phyloP scores from a whole-genome alignment of 1,140 invertebrate genomes.

The Elymnias hypermnestra region DNA sequence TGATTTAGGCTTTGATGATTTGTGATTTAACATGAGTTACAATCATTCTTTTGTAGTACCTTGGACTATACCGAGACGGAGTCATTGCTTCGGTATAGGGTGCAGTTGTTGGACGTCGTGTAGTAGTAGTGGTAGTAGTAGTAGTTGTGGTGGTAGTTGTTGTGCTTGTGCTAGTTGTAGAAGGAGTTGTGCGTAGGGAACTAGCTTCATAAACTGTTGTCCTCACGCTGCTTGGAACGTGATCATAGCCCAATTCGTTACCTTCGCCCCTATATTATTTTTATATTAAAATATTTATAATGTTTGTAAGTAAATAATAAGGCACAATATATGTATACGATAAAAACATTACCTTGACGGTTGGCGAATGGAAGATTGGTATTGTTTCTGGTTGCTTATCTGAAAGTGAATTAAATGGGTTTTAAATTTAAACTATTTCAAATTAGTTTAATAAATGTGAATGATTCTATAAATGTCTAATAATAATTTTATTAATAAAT shows the following conservation, averaged over 20 bases:
- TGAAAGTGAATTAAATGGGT: conserved; percentile 35
- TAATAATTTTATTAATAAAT: too few species aligned
- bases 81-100: conserved; percentile 67
- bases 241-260: conserved; percentile 76
- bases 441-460: too few species aligned
- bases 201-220: conserved; percentile 66
- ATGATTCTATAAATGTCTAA: too few species aligned
- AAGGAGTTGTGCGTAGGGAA: conserved; percentile 59
- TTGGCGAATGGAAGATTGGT: conserved; percentile 65
- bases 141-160: conserved; percentile 61
- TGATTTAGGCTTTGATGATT: conserved; percentile 48
- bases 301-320: too few species aligned
- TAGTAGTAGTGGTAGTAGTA: conserved; percentile 54
- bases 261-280: conserved; percentile 68
- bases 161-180: conserved; percentile 67
- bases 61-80: conserved; percentile 71
- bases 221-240: conserved; percentile 66
- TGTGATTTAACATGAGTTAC: conserved; percentile 16
- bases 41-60: conserved; percentile 77
- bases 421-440: conserved; percentile 1
- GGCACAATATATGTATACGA: neutral
- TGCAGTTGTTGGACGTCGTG: conserved; percentile 68
- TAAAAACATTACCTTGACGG: conserved; percentile 61
- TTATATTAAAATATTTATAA: conserved; percentile 19
- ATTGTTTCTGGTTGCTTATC: conserved; percentile 72